Base-by-base conservation (phyloP, 2,888 invertebrate species). In the Acrobasis repandana region DNA sequence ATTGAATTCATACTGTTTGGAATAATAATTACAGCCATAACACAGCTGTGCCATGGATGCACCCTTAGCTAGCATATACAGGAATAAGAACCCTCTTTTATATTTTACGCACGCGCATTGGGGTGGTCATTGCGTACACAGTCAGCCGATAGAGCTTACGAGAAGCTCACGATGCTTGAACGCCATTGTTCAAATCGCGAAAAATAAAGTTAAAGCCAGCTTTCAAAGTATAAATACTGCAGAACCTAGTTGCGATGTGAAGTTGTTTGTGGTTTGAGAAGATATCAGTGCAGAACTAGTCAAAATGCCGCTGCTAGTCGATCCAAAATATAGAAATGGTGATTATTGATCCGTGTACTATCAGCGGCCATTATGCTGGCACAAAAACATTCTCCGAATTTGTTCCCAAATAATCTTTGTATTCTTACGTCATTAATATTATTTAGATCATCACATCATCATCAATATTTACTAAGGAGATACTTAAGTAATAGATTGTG, bases 61-160 rank as follows among this genome's bases (percentile, higher is more conserved):
- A 58, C 49, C 58, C 69, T 67, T 71, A 63, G 67, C 64, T 59
- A 56, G 60, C 67, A 57, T 62, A 58, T 65, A 65, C 60, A 63
- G 64, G 75, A 83, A 58, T 83, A 80, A 71, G 82, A 85, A 85
- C 88, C 90, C 90, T 86, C 86, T 77, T 63, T 75, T 78, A 80
- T 84, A 79, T 76, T n/a, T 79, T 82, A 87, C 90, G 89, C 91
- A 86, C 87, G 91, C 90, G 90, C 85, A 80, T 72, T 83, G 76
- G 86, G 85, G 85, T 79, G 76, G 80, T 82, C 78, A 76, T 76
- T 76, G 79, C 78, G 77, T 76, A 77, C 74, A 74, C 78, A 77
- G 76, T 75, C 79, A 74, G 76, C 71, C 80, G 80, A 75, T 80
- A 80, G 76, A 78, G 77, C 79, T 71, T 72, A 79, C 73, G 78